Evolutionary conservation across 2,113 vertebrate species (phyloP).

Genomic region (Antennarius striatus): DNA sequence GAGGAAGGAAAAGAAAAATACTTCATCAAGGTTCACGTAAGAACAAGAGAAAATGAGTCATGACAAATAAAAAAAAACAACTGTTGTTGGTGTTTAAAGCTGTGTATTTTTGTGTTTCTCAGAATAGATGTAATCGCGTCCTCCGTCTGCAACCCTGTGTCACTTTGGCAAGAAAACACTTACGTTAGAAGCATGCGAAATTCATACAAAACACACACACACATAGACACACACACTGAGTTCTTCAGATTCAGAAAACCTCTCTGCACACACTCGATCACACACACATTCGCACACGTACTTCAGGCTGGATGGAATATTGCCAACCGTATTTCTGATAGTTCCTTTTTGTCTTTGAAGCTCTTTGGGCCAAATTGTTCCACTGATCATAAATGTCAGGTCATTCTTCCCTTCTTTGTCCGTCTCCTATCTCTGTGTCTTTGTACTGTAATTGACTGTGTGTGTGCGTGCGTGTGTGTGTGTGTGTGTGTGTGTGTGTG

Average conservation of each 20-base stretch:
- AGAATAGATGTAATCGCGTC: slow-evolving; percentile 40
- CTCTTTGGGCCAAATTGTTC: slow-evolving; percentile 66
- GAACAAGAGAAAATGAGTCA: too few species aligned
- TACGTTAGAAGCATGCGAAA: slow-evolving; percentile 40
- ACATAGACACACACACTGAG: not conserved
- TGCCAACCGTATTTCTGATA: slow-evolving; percentile 56
- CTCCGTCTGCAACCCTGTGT: slow-evolving; percentile 24
- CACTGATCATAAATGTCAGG: slow-evolving; percentile 72
- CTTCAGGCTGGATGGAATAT: slow-evolving; percentile 35
- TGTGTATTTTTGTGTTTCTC: slow-evolving; percentile 16
- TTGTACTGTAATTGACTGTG: slow-evolving; percentile 58
- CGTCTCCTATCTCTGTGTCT: slow-evolving; percentile 42
- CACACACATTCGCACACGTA: slow-evolving; percentile 25
- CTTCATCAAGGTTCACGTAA: not conserved
- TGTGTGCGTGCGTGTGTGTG: slow-evolving; percentile 4
- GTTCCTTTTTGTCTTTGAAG: slow-evolving; percentile 71
- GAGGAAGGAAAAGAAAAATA: not conserved
- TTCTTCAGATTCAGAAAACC: too few species aligned
- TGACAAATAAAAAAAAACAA: too few species aligned
- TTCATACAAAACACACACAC: slow-evolving; percentile 4
- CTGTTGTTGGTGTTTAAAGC: slow-evolving; percentile 3
- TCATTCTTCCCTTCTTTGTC: slow-evolving; percentile 48
- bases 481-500: slow-evolving; percentile 8
- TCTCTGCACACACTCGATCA: slow-evolving; percentile 29
- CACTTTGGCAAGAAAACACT: slow-evolving; percentile 1